Conservation (phyloP, 2,113 vertebrate species). For the Reinhardtius hippoglossoides region DNA sequence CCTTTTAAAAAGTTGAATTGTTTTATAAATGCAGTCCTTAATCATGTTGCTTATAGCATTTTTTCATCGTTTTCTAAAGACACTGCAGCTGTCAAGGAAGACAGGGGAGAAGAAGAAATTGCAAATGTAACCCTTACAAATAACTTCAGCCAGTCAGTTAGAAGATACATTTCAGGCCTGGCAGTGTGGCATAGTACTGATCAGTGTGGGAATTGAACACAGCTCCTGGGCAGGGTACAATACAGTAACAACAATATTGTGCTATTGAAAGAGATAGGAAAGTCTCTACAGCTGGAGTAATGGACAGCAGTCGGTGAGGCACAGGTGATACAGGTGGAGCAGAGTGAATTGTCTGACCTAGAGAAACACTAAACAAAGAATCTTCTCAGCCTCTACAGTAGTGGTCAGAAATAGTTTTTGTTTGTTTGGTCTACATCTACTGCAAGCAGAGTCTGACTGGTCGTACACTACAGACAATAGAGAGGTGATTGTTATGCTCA, state of each 20-base stretch:
- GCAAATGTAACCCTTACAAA: neutral
- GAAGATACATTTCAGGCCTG: neutral
- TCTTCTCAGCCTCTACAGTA: neutral
- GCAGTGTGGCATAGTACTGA: neutral
- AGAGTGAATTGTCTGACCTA: neutral
- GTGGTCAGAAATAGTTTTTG: no score
- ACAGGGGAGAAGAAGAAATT: no score
- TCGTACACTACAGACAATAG: neutral
- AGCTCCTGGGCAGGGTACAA: conserved; percentile 27
- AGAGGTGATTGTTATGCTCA: neutral
- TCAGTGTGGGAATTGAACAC: neutral
- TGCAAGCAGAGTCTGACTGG: neutral
- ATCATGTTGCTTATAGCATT: no score
- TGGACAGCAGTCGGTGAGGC: conserved; percentile 14
- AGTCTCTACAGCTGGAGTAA: conserved; percentile 33
- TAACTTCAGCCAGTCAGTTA: neutral
- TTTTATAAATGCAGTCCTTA: no score
- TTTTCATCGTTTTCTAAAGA: no score
- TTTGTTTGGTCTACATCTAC: neutral
- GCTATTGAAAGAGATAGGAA: conserved; percentile 17
- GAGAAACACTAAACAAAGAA: neutral
- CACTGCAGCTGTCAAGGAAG: no score
- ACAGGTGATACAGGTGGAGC: conserved; percentile 19
- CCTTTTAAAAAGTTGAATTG: no score
- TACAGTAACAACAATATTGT: neutral